These are phyloP conservation scores for Porites lutea DNA, from an alignment of 64 coral and sea anemone genomes.

Conservation along the genomic window DNA sequence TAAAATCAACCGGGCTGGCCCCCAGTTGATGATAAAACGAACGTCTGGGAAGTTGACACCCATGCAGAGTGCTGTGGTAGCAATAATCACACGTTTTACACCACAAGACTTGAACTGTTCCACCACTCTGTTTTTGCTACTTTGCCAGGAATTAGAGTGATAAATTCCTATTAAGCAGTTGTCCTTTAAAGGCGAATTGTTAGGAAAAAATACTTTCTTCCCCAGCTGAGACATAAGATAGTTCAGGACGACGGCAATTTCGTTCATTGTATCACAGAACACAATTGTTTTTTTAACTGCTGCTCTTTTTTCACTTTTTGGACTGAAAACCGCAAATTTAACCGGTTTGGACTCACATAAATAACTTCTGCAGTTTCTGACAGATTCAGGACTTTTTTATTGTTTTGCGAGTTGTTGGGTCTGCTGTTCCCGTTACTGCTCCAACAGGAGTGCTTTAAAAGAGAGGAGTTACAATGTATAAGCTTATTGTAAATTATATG, in stretches of 20 bases:
- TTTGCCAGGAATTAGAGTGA: constrained; percentile 23
- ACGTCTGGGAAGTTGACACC: constrained; percentile 20
- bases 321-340: too few species aligned
- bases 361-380: too few species aligned
- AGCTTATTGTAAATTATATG: too few species aligned
- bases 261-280: not conserved
- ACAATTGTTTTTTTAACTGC: not conserved
- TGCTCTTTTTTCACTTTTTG: too few species aligned
- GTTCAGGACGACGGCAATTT: not conserved
- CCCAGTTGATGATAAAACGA: constrained; percentile 7
- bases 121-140: not conserved
- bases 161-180: not conserved
- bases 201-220: not conserved
- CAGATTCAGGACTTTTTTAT: too few species aligned
- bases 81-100: not conserved
- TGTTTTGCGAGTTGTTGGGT: too few species aligned
- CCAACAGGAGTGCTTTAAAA: too few species aligned
- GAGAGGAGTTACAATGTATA: too few species aligned
- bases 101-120: not conserved
- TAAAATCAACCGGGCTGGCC: constrained; percentile 6
- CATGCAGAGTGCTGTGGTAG: constrained; percentile 23
- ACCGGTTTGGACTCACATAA: too few species aligned
- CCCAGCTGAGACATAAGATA: not conserved
- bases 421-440: too few species aligned
- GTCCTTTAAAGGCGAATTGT: not conserved